Percentiles rank a stretch among this genome's conserved stretches.
These are phyloP conservation scores for Carapus acus DNA, from an alignment of 2,797 vertebrate species.

Conservation along the genomic window DNA sequence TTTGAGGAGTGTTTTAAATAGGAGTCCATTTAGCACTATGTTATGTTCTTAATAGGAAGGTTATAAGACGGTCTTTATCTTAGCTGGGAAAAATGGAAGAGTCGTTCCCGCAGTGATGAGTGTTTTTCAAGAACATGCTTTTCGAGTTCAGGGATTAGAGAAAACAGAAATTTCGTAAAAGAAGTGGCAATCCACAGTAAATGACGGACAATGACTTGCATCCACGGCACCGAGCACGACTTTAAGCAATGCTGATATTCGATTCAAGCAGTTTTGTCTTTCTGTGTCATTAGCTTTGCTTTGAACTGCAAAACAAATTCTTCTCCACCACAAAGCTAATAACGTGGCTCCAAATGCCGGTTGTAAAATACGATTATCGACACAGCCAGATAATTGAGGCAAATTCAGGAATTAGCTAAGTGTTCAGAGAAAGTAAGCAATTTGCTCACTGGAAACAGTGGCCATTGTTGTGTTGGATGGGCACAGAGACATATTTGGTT, in stretches of 20 bases:
- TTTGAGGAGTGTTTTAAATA: slow-evolving; percentile 73
- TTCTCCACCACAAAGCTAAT: slow-evolving; percentile 24
- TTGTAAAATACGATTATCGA: slow-evolving; percentile 24
- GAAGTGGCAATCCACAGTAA: slow-evolving; percentile 22
- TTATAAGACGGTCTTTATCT: slow-evolving; percentile 76
- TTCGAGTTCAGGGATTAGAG: slow-evolving; percentile 34
- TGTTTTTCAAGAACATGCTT: slow-evolving; percentile 55
- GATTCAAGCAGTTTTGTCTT: slow-evolving; percentile 10
- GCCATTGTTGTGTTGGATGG: slow-evolving; percentile 36
- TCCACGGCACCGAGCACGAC: slow-evolving; percentile 25
- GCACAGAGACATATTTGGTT: slow-evolving; percentile 18
- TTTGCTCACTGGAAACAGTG: slow-evolving; percentile 52
- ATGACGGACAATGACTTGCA: too few relatives aligned
- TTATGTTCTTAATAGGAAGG: slow-evolving; percentile 74
- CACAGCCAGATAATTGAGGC: slow-evolving; percentile 45
- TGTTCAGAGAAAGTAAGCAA: too few relatives aligned
- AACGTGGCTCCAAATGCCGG: slow-evolving; percentile 15
- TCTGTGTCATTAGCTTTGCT: slow-evolving; percentile 5
- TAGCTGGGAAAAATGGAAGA: slow-evolving; percentile 65
- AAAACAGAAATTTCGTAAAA: slow-evolving; percentile 48
- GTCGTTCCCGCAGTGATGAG: slow-evolving; percentile 60
- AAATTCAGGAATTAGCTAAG: slow-evolving; percentile 40
- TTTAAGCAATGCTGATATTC: slow-evolving; percentile 21
- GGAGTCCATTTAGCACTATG: slow-evolving; percentile 75
- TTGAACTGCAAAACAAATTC: slow-evolving; percentile 23